Base-by-base conservation (phyloP, 2,888 invertebrate genomes). In the Cremastobaeus sp. region DNA sequence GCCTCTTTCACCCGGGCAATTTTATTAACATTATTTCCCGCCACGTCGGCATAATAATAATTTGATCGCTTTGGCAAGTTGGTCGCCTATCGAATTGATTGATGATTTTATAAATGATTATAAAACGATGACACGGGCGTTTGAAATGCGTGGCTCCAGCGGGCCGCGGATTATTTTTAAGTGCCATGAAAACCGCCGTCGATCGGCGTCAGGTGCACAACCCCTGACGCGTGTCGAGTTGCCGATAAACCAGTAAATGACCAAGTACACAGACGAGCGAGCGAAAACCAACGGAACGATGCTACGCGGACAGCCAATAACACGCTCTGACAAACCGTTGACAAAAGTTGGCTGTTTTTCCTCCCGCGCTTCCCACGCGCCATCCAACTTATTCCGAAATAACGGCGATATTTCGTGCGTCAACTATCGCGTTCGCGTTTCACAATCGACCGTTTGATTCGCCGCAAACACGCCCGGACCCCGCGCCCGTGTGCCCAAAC, bases 131-230 rank as follows among this genome's bases (percentile, higher is more conserved):
- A 68, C 35, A 28, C 41, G 34, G 20, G 1, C 32, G 32, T n/a
- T n/a, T n/a, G n/a, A n/a, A n/a, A n/a, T n/a, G n/a, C n/a, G n/a
- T n/a, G n/a, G n/a, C n/a, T n/a, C n/a, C n/a, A n/a, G n/a, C 14
- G 35, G n/a, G 11, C 8, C 28, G 39, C n/a, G 64, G 64, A 64
- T 73, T 69, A 71, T 70, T 76, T 77, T 73, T 77, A 73, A 71
- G 71, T 77, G 77, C 75, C 71, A 64, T 76, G 80, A 79, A 81
- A 84, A 83, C 82, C 81, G 81, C 79, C 80, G 81, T 78, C 81
- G 79, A 76, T 75, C 71, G 66, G 77, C 81, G 83, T 83, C 83
- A 84, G 81, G 81, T 83, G 83, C 84, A 83, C 81, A 78, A 76
- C 79, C 79, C 78, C 76, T 78, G 80, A 79, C 78, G 77, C 81